Evolutionary conservation across 2,888 invertebrate species (phyloP).

Genomic region (Hedychridium roseum): DNA sequence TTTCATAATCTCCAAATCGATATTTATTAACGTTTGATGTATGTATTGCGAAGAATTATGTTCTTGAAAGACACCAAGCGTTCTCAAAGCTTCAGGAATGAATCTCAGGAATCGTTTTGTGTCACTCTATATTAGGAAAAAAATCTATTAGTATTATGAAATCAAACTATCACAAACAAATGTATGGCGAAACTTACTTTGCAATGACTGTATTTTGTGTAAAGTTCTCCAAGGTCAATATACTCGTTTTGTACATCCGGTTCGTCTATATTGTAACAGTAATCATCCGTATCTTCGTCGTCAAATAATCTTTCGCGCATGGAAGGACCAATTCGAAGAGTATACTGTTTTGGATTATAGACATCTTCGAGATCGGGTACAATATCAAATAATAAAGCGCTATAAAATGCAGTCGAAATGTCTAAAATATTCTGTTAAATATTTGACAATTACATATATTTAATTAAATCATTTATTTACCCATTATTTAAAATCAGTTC

Average conservation of each 20-base stretch:
- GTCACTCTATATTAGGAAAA: conserved; percentile 30
- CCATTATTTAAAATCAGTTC: conserved; percentile 37
- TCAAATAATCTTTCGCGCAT: conserved; percentile 27
- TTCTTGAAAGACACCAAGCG: conserved; percentile 27
- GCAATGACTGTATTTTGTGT: conserved; percentile 39
- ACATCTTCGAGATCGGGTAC: conserved; percentile 43
- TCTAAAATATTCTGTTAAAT: conserved; percentile 1
- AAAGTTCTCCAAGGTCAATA: conserved; percentile 35
- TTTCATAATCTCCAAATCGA: conserved; percentile 35
- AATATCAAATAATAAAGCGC: conserved; percentile 49
- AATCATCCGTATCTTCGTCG: conserved; percentile 14
- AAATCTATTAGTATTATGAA: conserved; percentile 2
- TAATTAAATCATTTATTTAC: conserved; percentile 20
- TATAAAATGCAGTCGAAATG: conserved; percentile 23
- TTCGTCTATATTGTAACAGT: conserved; percentile 15
- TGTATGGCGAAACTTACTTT: conserved; percentile 30
- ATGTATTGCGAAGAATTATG: conserved; percentile 21
- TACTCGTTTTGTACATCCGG: conserved; percentile 6
- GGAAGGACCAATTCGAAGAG: conserved; percentile 41
- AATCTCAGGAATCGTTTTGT: conserved; percentile 20
- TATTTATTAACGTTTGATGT: conserved; percentile 20
- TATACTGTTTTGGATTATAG: conserved; percentile 26
- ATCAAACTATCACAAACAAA: conserved; percentile 6
- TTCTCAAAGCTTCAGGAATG: conserved; percentile 27
- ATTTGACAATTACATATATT: conserved; percentile 14